Evolutionary conservation across 2,797 vertebrate genomes (phyloP), one percentile per base, ranked within the genome.

Genomic region (Xyrichtys novacula): DNA sequence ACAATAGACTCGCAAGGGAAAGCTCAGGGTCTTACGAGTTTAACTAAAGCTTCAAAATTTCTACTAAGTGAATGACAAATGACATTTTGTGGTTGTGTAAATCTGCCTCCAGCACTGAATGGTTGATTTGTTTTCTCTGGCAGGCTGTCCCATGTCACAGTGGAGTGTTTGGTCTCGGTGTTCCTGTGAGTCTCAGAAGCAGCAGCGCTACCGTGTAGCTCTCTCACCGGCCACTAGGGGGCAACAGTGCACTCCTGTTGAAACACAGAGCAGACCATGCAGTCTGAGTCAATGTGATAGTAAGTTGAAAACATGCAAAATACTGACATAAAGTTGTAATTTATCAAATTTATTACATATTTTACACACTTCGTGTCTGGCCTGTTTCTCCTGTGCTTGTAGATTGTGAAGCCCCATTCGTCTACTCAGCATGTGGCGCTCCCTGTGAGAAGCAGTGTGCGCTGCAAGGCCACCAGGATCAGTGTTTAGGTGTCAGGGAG

Each of bases 91-190:
- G 20, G 23, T 28, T 16, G 8, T 38, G 49, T 43, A n/a, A 43
- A 54, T 34, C 32, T 47, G 34, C 2, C 0, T n/a, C 20, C 2
- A 28, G 15, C 23, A 36, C 2, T 25, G 26, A 55, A 3, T 31
- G 8, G 34, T 16, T 36, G 6, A 25, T 48, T 4, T 3, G 11
- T 38, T 39, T 36, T 26, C 14, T 31, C n/a, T 12, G 17, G 10
- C 86, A 91, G 90, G 80, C 3, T 97, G 96, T 19, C 87, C 91
- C 38, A 94, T 96, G 96, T 95, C 95, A 0, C 40, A 86, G 34
- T 97, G 96, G 96, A 96, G 93, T 5, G 71, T 86, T 38, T 97
- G 96, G 96, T 95, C 94, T 0, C 31, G 0, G 5, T 97, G 96
- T 58, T 95, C 95, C 0, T 97, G 96, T 66, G 83, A 50, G 54